phyloP scores from a whole-genome alignment of 2,888 invertebrate species.

The Allophyes oxyacanthae region DNA sequence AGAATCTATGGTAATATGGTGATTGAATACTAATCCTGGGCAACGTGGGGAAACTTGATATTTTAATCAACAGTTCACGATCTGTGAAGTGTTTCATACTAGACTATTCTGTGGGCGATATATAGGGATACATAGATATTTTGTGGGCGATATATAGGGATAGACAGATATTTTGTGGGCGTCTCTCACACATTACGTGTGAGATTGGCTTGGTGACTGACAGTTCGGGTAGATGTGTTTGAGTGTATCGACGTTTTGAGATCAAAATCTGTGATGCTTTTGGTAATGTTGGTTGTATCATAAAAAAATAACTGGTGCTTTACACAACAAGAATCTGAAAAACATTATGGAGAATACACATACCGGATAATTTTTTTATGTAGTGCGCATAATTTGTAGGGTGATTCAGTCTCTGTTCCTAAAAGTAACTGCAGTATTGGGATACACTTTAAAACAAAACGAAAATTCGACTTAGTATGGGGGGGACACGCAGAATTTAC shows the following conservation, averaged over 20 bases:
- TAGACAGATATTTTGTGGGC: too few species aligned
- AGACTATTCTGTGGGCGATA: slow-evolving; percentile 4
- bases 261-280: slow-evolving; percentile 5
- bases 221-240: slow-evolving; percentile 6
- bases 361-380: too few species aligned
- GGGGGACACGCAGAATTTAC: too few species aligned
- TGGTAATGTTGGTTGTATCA: too few species aligned
- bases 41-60: slow-evolving; percentile 63
- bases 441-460: too few species aligned
- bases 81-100: slow-evolving; percentile 24
- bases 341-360: too few species aligned
- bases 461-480: too few species aligned
- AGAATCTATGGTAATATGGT: slow-evolving; percentile 63
- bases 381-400: too few species aligned
- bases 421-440: too few species aligned
- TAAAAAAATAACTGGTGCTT: too few species aligned
- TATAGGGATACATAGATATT: not conserved
- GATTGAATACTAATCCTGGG: slow-evolving; percentile 65
- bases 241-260: slow-evolving; percentile 10
- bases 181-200: slow-evolving; percentile 4
- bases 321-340: too few species aligned
- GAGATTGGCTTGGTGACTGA: slow-evolving; percentile 2
- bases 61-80: slow-evolving; percentile 58
- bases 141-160: slow-evolving; percentile 1
- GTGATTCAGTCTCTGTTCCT: too few species aligned